phyloP scores from a whole-genome alignment of 2,113 vertebrate species.

The Epinephelus lanceolatus region DNA sequence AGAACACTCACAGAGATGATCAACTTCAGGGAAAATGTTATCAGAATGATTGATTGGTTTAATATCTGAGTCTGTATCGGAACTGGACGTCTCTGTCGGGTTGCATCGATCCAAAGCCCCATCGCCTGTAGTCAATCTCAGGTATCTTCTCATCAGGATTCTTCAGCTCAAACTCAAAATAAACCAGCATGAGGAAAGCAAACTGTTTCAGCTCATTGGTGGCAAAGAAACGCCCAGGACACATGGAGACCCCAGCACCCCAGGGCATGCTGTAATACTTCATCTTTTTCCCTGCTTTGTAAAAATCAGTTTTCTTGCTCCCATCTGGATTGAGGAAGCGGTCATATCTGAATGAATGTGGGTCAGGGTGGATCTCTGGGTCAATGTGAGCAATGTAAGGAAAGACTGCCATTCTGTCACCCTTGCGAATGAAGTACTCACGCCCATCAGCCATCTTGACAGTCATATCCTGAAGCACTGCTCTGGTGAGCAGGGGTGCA shows the following conservation, averaged over 20 bases:
- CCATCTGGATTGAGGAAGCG: slow-evolving; percentile 88
- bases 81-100: slow-evolving; percentile 87
- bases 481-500: slow-evolving; percentile 86
- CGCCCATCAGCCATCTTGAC: slow-evolving; percentile 83
- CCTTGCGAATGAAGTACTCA: slow-evolving; percentile 84
- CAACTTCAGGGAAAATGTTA: neutral
- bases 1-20: neutral
- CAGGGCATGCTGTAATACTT: slow-evolving; percentile 94
- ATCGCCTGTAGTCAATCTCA: slow-evolving; percentile 83
- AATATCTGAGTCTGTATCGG: slow-evolving; percentile 83
- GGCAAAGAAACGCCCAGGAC: slow-evolving; percentile 93
- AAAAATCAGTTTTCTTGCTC: slow-evolving; percentile 89
- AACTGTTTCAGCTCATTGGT: slow-evolving; percentile 92
- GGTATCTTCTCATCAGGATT: slow-evolving; percentile 83
- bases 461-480: slow-evolving; percentile 81
- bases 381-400: slow-evolving; percentile 89
- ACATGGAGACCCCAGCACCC: slow-evolving; percentile 90
- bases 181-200: slow-evolving; percentile 88
- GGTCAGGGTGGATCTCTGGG: slow-evolving; percentile 90
- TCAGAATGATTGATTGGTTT: neutral
- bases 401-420: slow-evolving; percentile 89
- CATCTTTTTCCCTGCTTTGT: slow-evolving; percentile 88
- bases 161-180: slow-evolving; percentile 91
- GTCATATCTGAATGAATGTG: slow-evolving; percentile 87
- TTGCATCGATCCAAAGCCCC: slow-evolving; percentile 91